Evolutionary conservation across 2,888 invertebrate species (phyloP), one percentile per base, ranked within the genome.

Genomic region (Myopa tessellatipennis): DNA sequence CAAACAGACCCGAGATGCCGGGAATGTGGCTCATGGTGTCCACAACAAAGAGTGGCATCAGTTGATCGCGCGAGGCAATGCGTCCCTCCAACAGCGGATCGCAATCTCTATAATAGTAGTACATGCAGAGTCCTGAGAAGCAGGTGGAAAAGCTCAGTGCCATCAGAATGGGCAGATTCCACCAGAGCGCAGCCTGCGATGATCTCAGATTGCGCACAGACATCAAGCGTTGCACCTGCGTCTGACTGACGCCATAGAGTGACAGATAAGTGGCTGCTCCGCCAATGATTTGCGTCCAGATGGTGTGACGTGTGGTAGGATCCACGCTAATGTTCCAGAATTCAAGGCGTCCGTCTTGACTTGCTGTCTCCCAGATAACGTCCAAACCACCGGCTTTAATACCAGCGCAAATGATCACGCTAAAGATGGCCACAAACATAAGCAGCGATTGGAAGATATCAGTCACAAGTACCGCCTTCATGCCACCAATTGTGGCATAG

Each of bases 391-490:
- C 95, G 4, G 93, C 91, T 83, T 93, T 92, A 36, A 93, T 88
- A 0, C 92, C 91, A 4, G 95, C 95, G 82, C 92, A 94, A 76
- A 94, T 91, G 36, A 96, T 94, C 0, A 97, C 92, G 83, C 94
- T 93, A 83, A 94, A 93, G 12, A 97, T 92, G 0, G 96, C 94
- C 4, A 91, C 93, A 85, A 95, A 96, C 97, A 97, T 97, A 4
- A 97, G 90, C 3, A 94, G 78, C 0, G 96, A 95, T 88, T 95
- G 95, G 82, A 96, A 93, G 3, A 97, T 92, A 85, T 97, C 97
- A 0, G 96, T 96, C 83, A 96, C 92, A 71, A 97, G 89, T 0
- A 97, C 96, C 4, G 97, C 96, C 87, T 97, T 97, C 93, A 97
- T 96, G 55, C 97, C 97, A 26, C 97, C 97, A 80, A 96, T 90